Percentiles rank a stretch among this genome's conserved stretches.
Evolutionary conservation across 2,113 vertebrate species (phyloP).

Genomic region (Sinocyclocheilus rhinocerous): DNA sequence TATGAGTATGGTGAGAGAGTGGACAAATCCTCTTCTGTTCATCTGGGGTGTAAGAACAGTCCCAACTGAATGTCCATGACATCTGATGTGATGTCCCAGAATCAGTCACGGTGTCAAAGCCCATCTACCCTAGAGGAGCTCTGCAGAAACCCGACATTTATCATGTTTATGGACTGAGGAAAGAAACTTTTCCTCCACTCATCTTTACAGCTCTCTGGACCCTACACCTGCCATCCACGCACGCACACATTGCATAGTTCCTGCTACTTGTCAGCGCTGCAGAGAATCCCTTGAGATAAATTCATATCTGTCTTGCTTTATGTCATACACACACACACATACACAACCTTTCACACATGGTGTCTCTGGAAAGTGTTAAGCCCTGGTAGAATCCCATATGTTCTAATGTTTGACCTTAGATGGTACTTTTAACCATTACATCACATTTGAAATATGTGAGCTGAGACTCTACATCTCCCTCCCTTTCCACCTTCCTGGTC

Average conservation of each 20-base stretch:
- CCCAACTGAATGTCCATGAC: not conserved
- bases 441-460: slow-evolving; percentile 12
- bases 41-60: not conserved
- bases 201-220: slow-evolving; percentile 33
- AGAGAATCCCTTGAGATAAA: slow-evolving; percentile 8
- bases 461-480: not conserved
- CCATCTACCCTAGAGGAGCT: slow-evolving; percentile 7
- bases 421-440: slow-evolving; percentile 26
- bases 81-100: slow-evolving; percentile 39
- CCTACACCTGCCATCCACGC: slow-evolving; percentile 35
- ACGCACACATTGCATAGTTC: slow-evolving; percentile 34
- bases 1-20: not conserved
- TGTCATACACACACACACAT: not conserved
- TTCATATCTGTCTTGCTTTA: slow-evolving; percentile 29
- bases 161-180: slow-evolving; percentile 26
- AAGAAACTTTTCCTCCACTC: slow-evolving; percentile 32
- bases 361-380: slow-evolving; percentile 37
- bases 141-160: slow-evolving; percentile 67
- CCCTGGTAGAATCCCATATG: slow-evolving; percentile 28
- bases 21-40: not conserved
- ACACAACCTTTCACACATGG: slow-evolving; percentile 1
- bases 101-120: slow-evolving; percentile 23
- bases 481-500: slow-evolving; percentile 8
- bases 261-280: slow-evolving; percentile 33
- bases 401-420: slow-evolving; percentile 22